Base-by-base conservation (phyloP, 2,113 vertebrate species). In the Chlamydotis undulata region DNA sequence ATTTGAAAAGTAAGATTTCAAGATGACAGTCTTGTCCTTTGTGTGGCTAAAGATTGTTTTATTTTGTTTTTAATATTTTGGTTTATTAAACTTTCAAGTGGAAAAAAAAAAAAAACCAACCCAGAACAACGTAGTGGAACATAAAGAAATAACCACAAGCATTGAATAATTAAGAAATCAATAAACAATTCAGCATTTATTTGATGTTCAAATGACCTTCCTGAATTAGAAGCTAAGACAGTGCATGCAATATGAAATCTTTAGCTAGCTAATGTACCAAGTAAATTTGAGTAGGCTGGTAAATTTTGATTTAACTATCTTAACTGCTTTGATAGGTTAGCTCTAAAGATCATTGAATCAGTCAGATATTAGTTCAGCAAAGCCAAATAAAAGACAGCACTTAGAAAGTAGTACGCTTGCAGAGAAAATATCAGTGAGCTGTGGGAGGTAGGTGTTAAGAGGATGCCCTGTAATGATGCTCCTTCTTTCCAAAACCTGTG, bases 161-260 rank as follows among this genome's bases (percentile, higher is more conserved):
- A 82, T 22, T 61, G 69, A 96, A 96, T 92, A 97, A 96, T 95
- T 96, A 96, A 89, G 83, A 84, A 97, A 97, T 96, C 95, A 84
- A 96, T 96, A 93, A 95, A 94, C 90, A 95, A 84, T 93, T 96
- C 49, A 78, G 53, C 61, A 79, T 93, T 95, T 84, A 80, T 93
- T 94, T 87, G 49, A 43, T 84, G 73, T 89, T 92, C 56, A 89
- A 89, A 93, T 94, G 92, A 91, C 93, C 73, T 96, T 94, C 56
- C 53, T 81, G 73, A 92, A 94, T 78, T 78, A 92, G 83, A 94
- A 87, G 35, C 33, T 64, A 75, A 90, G 64, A 47, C 28, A 83
- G 25, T 18, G 26, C 53, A 87, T 17, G 16, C 43, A 78, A 91
- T 90, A 64, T 3, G 1, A 84, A 93, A 84, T 84, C 77, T 83